phyloP scores from a whole-genome alignment of 2,113 vertebrate species.

The Zapornia atra region DNA sequence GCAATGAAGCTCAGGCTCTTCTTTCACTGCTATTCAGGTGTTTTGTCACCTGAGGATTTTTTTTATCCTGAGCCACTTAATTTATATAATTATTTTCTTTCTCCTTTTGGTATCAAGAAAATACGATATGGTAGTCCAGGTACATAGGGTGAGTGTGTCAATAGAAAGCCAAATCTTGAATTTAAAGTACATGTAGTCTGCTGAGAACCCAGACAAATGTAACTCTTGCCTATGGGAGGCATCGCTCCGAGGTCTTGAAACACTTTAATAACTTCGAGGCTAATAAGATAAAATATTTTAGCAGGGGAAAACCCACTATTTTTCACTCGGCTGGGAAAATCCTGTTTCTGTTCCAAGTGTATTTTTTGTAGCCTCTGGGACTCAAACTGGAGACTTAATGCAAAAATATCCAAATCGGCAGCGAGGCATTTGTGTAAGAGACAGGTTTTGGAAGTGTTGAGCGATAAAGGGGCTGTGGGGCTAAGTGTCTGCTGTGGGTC shows the following conservation, averaged over 20 bases:
- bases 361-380: not conserved
- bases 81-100: not conserved
- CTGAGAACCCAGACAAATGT: not conserved
- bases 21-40: not conserved
- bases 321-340: not conserved
- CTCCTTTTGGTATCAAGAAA: not conserved
- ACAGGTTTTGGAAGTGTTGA: not conserved
- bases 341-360: not conserved
- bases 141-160: not conserved
- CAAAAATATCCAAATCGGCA: not conserved
- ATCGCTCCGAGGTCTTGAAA: not conserved
- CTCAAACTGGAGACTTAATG: not conserved
- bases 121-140: not conserved
- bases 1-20: not conserved
- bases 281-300: not conserved
- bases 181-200: not conserved
- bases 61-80: not conserved
- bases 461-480: not conserved
- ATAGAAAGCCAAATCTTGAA: not conserved
- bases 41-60: not conserved
- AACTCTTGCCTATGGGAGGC: not conserved
- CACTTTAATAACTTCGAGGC: not conserved
- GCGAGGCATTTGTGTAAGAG: not conserved
- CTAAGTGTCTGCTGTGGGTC: not conserved
- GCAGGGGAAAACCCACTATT: not conserved